These are phyloP conservation scores for Drosophila anomelani DNA, from an alignment of 2,888 invertebrate genomes.

Conservation along the genomic window DNA sequence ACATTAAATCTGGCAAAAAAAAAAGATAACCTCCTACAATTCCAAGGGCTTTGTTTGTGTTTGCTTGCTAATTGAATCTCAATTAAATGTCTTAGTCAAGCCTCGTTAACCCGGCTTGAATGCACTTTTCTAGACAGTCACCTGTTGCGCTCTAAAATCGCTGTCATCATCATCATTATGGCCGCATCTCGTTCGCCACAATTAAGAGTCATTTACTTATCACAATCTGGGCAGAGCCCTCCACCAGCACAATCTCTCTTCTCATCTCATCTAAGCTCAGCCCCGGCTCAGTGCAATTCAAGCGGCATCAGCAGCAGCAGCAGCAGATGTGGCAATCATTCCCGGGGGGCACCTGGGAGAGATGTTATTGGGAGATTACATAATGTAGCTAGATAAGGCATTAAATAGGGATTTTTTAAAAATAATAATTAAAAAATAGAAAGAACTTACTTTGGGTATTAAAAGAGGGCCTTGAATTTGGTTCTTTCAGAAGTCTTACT, in stretches of 20 bases:
- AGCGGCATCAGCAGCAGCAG: slow-evolving; percentile 12
- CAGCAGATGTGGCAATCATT: slow-evolving; percentile 26
- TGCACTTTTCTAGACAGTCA: slow-evolving; percentile 23
- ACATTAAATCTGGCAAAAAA: slow-evolving; percentile 18
- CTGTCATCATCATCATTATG: slow-evolving; percentile 26
- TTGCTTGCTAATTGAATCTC: slow-evolving; percentile 28
- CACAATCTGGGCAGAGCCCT: slow-evolving; percentile 19
- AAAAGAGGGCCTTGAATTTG: too few relatives aligned
- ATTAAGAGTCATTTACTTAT: slow-evolving; percentile 41
- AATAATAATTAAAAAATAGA: neutral
- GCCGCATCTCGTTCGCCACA: slow-evolving; percentile 38
- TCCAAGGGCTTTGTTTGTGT: slow-evolving; percentile 4
- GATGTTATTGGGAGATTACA: neutral
- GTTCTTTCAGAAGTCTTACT: too few relatives aligned
- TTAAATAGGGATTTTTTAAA: neutral
- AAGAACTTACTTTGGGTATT: too few relatives aligned
- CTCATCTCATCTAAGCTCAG: slow-evolving; percentile 44
- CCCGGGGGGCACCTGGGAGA: slow-evolving; percentile 11
- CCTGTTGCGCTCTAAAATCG: slow-evolving; percentile 29
- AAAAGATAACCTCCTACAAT: neutral
- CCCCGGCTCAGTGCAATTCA: slow-evolving; percentile 38
- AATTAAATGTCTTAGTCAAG: slow-evolving; percentile 26
- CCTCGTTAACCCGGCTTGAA: slow-evolving; percentile 21
- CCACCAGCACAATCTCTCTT: slow-evolving; percentile 10
- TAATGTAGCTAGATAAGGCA: neutral